Base-by-base conservation (phyloP, 2,113 vertebrate genomes). In the Ancistrus triradiatus region DNA sequence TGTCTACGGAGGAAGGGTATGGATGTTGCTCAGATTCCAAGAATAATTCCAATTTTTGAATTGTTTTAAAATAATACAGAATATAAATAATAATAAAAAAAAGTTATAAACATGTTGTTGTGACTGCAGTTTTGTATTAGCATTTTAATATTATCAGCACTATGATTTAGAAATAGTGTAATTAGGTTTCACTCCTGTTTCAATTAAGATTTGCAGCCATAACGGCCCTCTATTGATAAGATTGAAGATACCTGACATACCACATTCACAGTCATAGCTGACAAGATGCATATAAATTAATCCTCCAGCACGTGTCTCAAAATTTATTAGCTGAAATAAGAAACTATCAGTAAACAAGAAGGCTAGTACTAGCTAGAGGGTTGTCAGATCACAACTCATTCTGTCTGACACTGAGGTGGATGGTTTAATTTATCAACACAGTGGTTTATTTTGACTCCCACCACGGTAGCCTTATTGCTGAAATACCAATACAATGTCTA, bases 391-490 rank as follows among this genome's bases (percentile, higher is more conserved):
- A 72, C 61, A 65, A 46, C 57, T 52, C 47, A 28, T 42, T 67
- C 27, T 55, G 13, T 31, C 2, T 69, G 81, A 77, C 86, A 80
- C 82, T 85, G 82, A 63, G 69, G 72, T 69, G 68, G 48, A 40
- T 33, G 62, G 63, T 75, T 59, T 72, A 76, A 82, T 76, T 60
- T 76, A 80, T 82, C 59, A 71, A 59, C 37, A 62, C 69, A 78
- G 78, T 68, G 65, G 22, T 57, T 52, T 37, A 31, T 44, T 72
- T 52, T 73, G 68, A 76, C 76, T 81, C 59, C 56, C 60, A 66
- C 25, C 14, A 15, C 46, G 44, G 43, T n/a, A 38, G 31, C n/a
- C 1, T 21, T 50, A 35, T 1, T 14, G 33, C n/a, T 35, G 28
- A 8, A 43, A 43, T 49, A 61, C 25, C 8, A 55, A 33, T 40